A percentile compares a stretch with the other conserved stretches of the same genome.
phyloP scores from a whole-genome alignment of 2,113 vertebrate species.

The Fregata magnificens region DNA sequence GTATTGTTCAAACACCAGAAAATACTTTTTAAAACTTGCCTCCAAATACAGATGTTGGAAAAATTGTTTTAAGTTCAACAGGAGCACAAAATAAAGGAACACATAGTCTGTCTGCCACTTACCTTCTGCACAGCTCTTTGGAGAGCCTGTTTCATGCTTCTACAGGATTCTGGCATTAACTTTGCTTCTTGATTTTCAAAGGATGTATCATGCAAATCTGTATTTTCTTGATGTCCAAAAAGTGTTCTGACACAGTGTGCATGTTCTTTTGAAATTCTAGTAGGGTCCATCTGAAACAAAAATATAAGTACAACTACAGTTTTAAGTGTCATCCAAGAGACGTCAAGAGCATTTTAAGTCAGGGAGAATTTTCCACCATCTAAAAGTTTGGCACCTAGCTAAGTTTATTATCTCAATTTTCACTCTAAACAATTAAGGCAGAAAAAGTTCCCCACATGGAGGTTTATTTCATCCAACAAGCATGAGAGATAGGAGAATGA shows the following conservation, averaged over 20 bases:
- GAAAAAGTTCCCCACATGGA: not conserved
- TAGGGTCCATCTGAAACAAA: constrained; percentile 76
- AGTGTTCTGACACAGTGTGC: constrained; percentile 74
- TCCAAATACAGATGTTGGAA: not conserved
- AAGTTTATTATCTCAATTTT: not conserved
- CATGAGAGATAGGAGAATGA: not conserved
- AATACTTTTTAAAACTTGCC: not conserved
- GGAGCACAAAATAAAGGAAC: not conserved
- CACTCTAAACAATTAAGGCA: not conserved
- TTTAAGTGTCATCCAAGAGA: not conserved
- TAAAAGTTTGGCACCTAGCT: not conserved
- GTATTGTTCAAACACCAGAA: not conserved
- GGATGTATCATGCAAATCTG: constrained; percentile 65
- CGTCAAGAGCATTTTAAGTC: not conserved
- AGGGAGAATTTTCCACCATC: not conserved
- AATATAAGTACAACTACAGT: not conserved
- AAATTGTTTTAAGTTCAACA: not conserved
- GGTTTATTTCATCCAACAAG: not conserved
- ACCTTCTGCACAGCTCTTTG: constrained; percentile 76
- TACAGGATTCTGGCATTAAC: constrained; percentile 75
- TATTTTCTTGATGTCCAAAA: constrained; percentile 68
- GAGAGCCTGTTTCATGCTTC: constrained; percentile 75
- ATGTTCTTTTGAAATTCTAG: constrained; percentile 77
- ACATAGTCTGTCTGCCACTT: not conserved
- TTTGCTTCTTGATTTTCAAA: constrained; percentile 68